Conservation (phyloP, 2,888 invertebrate genomes). For the Epistrophe grossulariae region DNA sequence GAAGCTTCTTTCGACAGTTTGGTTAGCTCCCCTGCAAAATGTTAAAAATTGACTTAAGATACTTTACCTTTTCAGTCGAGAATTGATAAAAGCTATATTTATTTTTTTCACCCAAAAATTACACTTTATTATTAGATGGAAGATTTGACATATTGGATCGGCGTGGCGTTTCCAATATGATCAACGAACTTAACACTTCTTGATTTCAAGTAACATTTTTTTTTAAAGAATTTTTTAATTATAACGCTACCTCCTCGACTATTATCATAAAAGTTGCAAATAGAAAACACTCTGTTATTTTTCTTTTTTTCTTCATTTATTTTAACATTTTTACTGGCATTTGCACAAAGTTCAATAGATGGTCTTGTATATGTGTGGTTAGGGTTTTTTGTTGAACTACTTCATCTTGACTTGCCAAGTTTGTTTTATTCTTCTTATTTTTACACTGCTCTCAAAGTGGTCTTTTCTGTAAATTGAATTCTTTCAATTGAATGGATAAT, state of each 20-base stretch:
- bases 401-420: slow-evolving; percentile 35
- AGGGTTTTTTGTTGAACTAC: slow-evolving; percentile 7
- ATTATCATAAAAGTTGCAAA: slow-evolving; percentile 17
- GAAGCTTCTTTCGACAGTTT: too few relatives aligned
- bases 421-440: slow-evolving; percentile 13
- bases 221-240: too few relatives aligned
- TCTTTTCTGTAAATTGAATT: neutral
- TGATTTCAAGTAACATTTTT: too few relatives aligned
- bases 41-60: too few relatives aligned
- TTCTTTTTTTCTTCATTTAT: slow-evolving; percentile 6
- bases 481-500: slow-evolving; percentile 35
- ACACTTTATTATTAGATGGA: too few relatives aligned
- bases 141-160: too few relatives aligned
- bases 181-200: too few relatives aligned
- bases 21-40: too few relatives aligned
- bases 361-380: neutral
- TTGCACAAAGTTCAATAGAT: slow-evolving; percentile 5
- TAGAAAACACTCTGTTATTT: slow-evolving; percentile 20
- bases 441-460: slow-evolving; percentile 2
- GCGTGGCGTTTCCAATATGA: too few relatives aligned
- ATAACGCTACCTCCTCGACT: neutral
- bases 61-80: too few relatives aligned
- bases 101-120: too few relatives aligned
- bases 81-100: too few relatives aligned
- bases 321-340: slow-evolving; percentile 31